Conservation (phyloP, 1,140 invertebrate species). For the Cherax quadricarinatus region DNA sequence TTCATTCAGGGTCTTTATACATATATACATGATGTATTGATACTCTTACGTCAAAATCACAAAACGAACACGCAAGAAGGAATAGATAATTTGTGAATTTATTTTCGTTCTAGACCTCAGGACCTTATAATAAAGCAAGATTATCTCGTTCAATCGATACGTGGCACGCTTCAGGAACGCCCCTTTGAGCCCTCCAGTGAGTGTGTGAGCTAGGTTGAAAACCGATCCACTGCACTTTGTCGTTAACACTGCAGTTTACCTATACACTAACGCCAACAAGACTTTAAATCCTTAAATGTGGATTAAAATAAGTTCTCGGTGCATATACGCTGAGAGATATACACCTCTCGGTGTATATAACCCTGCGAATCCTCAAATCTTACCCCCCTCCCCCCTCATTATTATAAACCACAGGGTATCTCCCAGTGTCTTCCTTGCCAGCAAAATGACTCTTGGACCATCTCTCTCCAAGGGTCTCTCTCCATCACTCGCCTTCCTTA, state of each 20-base stretch:
- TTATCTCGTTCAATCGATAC: slow-evolving; percentile 36
- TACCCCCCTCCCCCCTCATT: too few relatives aligned
- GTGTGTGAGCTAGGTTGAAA: too few relatives aligned
- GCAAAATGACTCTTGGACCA: background rate
- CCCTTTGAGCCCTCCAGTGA: background rate
- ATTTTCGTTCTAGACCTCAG: slow-evolving; percentile 12
- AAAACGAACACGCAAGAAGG: slow-evolving; percentile 29
- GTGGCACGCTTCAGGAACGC: background rate
- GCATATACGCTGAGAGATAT: too few relatives aligned
- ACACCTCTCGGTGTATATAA: too few relatives aligned
- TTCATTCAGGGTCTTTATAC: background rate
- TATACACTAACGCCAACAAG: too few relatives aligned
- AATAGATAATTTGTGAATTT: slow-evolving; percentile 42
- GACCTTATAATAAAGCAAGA: slow-evolving; percentile 27
- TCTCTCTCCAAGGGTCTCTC: background rate
- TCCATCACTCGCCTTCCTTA: background rate
- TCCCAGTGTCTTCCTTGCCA: background rate
- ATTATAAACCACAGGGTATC: too few relatives aligned
- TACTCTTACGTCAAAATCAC: background rate
- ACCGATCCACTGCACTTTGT: too few relatives aligned
- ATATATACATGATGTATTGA: slow-evolving; percentile 20
- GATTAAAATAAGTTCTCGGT: too few relatives aligned
- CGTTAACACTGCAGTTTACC: background rate
- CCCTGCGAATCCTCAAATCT: too few relatives aligned
- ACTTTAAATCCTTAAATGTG: background rate